phyloP scores from a whole-genome alignment of 2,113 vertebrate genomes.

The Clarias batrachus region DNA sequence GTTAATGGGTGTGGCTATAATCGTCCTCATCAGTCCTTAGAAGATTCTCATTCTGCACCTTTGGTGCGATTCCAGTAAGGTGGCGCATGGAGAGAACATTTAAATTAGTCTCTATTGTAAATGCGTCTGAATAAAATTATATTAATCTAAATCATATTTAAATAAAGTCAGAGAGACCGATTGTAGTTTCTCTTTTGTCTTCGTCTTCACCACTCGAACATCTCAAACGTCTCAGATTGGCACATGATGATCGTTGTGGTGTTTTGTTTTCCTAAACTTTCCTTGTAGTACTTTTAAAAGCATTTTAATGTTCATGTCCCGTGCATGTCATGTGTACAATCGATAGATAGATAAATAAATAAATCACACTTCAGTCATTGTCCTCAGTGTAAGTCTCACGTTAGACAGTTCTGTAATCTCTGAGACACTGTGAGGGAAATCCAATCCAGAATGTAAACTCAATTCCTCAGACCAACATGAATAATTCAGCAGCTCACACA shows the following conservation, averaged over 20 bases:
- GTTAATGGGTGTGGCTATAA: not conserved
- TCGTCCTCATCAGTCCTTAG: constrained; percentile 74
- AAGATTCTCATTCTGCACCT: constrained; percentile 24
- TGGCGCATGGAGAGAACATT: not conserved
- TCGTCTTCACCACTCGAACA: not conserved
- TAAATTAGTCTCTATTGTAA: not conserved
- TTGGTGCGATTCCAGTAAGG: not conserved
- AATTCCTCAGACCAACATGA: constrained; percentile 73
- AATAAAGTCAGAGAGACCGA: not conserved
- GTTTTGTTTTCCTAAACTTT: not conserved
- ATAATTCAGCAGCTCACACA: constrained; percentile 80
- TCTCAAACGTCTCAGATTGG: not conserved
- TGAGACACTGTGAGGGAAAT: not conserved
- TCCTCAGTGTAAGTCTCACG: not conserved
- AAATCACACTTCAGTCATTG: not conserved
- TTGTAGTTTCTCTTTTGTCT: not conserved
- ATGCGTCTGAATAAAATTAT: not conserved
- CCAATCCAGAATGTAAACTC: constrained; percentile 39
- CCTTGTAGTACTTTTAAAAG: not conserved
- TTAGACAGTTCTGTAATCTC: not conserved
- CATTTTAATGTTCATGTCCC: not conserved
- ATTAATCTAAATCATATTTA: not conserved
- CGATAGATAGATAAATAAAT: not conserved
- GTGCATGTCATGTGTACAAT: not conserved
- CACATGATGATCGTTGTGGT: not conserved